Percentiles rank a stretch among this genome's conserved stretches.
These are phyloP conservation scores for Mionectes olivaceus DNA, from an alignment of 2,797 vertebrate species.

Conservation along the genomic window DNA sequence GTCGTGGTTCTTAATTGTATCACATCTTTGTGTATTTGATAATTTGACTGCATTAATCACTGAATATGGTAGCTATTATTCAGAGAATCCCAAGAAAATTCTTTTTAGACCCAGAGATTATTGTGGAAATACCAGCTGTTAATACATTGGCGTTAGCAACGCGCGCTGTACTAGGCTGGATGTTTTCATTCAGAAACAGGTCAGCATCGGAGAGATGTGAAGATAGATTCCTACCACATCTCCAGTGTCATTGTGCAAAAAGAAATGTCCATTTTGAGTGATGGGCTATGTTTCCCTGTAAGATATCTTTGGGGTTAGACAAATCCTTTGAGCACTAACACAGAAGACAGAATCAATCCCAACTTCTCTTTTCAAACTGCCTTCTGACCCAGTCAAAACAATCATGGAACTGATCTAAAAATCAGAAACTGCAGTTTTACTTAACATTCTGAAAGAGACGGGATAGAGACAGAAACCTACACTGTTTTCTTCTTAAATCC, in stretches of 20 bases:
- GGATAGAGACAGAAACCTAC: background rate
- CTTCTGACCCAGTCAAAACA: background rate
- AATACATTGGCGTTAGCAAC: background rate
- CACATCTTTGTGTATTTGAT: background rate
- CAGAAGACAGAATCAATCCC: background rate
- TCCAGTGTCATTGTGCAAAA: background rate
- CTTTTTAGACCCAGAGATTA: background rate
- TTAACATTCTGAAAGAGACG: background rate
- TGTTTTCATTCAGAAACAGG: background rate
- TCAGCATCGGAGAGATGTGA: background rate
- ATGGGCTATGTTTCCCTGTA: background rate
- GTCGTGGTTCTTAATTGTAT: background rate
- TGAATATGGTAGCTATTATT: background rate
- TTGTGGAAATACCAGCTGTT: background rate
- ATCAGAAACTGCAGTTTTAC: background rate
- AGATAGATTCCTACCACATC: background rate
- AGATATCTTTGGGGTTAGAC: background rate
- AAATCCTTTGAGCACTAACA: background rate
- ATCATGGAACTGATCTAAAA: background rate
- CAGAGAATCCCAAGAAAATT: background rate
- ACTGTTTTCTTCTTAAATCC: background rate
- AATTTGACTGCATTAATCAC: background rate
- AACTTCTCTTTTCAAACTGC: background rate
- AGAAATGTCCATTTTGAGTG: background rate
- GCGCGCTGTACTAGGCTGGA: background rate